Conservation (phyloP, 2,888 invertebrate genomes). For the Eristalinus sepulchralis region DNA sequence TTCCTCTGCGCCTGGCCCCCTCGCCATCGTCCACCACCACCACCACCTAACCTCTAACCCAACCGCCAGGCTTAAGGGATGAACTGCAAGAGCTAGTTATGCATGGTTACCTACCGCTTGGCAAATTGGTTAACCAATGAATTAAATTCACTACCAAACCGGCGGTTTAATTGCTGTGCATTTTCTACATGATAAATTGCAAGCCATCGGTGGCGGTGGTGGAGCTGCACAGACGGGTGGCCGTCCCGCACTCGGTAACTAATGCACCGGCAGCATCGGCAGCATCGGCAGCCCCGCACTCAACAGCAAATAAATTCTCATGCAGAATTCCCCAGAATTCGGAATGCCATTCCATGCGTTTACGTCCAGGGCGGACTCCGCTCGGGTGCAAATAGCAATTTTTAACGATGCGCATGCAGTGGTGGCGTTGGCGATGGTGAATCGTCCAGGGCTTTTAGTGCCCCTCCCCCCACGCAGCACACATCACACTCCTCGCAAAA, state of each 20-base stretch:
- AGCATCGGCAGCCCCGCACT: conserved; percentile 18
- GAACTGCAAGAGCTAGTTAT: conserved; percentile 29
- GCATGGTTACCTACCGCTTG: conserved; percentile 50
- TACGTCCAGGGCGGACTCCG: background rate
- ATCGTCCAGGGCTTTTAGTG: conserved; percentile 21
- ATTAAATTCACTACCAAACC: conserved; percentile 68
- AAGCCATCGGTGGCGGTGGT: conserved; percentile 4
- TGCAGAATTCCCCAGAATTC: conserved; percentile 30
- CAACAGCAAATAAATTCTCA: conserved; percentile 57
- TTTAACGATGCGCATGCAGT: conserved; percentile 31
- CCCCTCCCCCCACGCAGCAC: background rate
- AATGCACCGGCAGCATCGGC: conserved; percentile 33
- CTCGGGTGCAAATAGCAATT: conserved; percentile 33
- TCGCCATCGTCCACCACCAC: background rate
- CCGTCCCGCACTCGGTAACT: background rate
- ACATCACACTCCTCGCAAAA: conserved; percentile 7
- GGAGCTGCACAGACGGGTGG: background rate
- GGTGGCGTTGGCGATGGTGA: background rate
- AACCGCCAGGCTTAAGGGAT: conserved; percentile 3
- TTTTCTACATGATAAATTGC: conserved; percentile 68
- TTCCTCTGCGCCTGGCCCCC: background rate
- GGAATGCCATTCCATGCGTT: conserved; percentile 37
- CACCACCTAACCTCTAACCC: background rate
- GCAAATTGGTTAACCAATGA: conserved; percentile 70
- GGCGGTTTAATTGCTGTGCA: conserved; percentile 68